These are phyloP conservation scores for Orthosia gracilis DNA, from an alignment of 2,888 invertebrate genomes.

Conservation along the genomic window DNA sequence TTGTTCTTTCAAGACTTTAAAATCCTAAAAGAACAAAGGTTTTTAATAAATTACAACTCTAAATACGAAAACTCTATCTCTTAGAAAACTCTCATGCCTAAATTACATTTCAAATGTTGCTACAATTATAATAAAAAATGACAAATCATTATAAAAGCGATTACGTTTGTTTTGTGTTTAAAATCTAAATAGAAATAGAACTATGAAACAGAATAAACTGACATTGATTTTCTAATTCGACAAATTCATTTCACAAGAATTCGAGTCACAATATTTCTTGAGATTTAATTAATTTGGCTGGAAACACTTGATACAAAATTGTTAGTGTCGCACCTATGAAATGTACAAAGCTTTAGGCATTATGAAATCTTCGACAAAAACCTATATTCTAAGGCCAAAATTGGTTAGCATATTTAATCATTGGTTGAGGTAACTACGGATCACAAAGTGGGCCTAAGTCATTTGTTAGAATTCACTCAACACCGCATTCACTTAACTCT, in stretches of 20 bases:
- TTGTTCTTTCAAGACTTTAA: too few relatives aligned
- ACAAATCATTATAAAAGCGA: neutral
- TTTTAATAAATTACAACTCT: neutral
- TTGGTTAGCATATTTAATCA: too few relatives aligned
- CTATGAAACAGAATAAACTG: neutral
- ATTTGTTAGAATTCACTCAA: too few relatives aligned
- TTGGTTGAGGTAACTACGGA: too few relatives aligned
- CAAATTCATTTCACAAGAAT: conserved; percentile 30
- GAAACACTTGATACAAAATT: neutral
- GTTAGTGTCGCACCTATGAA: neutral
- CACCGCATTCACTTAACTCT: too few relatives aligned
- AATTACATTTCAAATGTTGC: neutral
- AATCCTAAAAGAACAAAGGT: too few relatives aligned
- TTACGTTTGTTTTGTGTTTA: conserved; percentile 8
- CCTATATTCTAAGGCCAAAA: too few relatives aligned
- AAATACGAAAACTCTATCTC: neutral
- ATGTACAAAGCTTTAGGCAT: neutral
- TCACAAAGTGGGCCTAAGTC: too few relatives aligned
- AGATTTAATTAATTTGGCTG: conserved; percentile 29
- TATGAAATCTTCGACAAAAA: neutral
- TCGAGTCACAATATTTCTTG: conserved; percentile 15
- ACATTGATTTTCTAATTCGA: conserved; percentile 41
- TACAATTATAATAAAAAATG: neutral
- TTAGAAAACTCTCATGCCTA: neutral
- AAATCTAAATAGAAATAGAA: conserved; percentile 23